A percentile compares a stretch with the other conserved stretches of the same genome.
Conservation (phyloP, 2,888 invertebrate genomes). For the Melanargia galathea region DNA sequence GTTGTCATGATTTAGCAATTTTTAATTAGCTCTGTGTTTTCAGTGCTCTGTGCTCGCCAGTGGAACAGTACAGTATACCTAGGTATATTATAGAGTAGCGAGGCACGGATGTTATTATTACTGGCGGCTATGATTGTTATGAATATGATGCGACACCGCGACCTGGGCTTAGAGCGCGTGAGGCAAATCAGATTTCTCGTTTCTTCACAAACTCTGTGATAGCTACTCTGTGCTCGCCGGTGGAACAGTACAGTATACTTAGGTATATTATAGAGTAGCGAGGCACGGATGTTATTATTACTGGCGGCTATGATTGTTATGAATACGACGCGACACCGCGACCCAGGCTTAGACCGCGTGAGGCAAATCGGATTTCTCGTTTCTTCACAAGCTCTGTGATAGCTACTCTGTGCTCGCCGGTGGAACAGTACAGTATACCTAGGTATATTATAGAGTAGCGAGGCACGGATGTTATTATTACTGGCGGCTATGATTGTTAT, state of each 20-base stretch:
- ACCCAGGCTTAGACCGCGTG: slow-evolving; percentile 15
- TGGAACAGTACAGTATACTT: slow-evolving; percentile 24
- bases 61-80: slow-evolving; percentile 29
- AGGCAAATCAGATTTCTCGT: slow-evolving; percentile 9
- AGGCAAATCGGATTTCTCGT: slow-evolving; percentile 7
- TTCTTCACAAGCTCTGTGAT: slow-evolving; percentile 5
- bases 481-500: too few relatives aligned
- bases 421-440: slow-evolving; percentile 7
- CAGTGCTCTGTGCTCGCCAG: slow-evolving; percentile 27
- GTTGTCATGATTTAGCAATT: neutral
- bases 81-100: slow-evolving; percentile 26
- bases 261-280: slow-evolving; percentile 26
- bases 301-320: slow-evolving; percentile 39
- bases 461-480: too few relatives aligned
- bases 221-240: slow-evolving; percentile 1
- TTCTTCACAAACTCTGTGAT: slow-evolving; percentile 4
- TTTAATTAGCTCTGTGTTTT: neutral
- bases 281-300: slow-evolving; percentile 44
- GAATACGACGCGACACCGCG: slow-evolving; percentile 25
- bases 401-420: slow-evolving; percentile 1
- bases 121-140: slow-evolving; percentile 39
- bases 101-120: slow-evolving; percentile 44
- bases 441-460: too few relatives aligned
- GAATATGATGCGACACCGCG: slow-evolving; percentile 26
- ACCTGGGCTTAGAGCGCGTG: slow-evolving; percentile 16